Conservation (phyloP, 2,113 vertebrate species). For the Charadrius vociferus region DNA sequence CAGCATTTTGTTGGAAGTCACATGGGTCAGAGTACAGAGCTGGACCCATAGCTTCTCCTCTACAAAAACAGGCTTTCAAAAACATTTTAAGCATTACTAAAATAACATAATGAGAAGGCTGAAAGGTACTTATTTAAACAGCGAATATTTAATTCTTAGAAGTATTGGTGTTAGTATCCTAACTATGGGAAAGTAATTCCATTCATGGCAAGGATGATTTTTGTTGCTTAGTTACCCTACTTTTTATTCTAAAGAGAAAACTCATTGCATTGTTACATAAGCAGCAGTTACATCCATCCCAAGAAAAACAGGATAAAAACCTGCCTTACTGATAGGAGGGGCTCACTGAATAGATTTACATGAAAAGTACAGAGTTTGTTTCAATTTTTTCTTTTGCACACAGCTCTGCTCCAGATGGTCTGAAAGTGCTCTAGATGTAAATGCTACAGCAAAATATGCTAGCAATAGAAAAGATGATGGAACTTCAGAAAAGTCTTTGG, state of each 20-base stretch:
- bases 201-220: not conserved
- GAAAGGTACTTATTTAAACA: not conserved
- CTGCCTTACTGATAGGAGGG: not conserved
- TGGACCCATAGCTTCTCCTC: not conserved
- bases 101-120: not conserved
- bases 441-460: not conserved
- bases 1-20: not conserved
- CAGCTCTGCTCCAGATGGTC: constrained; percentile 42
- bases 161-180: not conserved
- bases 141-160: not conserved
- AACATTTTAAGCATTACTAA: not conserved
- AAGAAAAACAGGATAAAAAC: not conserved
- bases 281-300: not conserved
- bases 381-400: not conserved
- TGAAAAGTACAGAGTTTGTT: not conserved
- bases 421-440: not conserved
- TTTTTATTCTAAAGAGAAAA: not conserved
- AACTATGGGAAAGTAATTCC: not conserved
- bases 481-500: not conserved
- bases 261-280: constrained; percentile 35
- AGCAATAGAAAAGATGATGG: not conserved
- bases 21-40: not conserved
- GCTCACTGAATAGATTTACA: not conserved
- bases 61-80: not conserved
- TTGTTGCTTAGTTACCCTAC: constrained; percentile 55